Conservation (phyloP, 2,113 vertebrate species). For the Cinclus mexicanus region DNA sequence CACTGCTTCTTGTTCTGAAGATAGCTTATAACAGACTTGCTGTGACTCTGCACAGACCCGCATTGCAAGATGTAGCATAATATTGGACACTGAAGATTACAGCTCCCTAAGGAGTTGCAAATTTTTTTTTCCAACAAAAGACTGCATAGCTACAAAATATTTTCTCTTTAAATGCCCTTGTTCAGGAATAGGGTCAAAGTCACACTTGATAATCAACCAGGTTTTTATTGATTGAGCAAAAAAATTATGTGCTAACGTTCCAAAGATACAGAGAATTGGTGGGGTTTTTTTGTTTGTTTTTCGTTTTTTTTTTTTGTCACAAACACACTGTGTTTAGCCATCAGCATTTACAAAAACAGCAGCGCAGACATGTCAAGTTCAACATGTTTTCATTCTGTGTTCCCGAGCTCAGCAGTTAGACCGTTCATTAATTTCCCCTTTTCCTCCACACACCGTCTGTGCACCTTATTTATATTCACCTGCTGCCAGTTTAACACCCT, state of each 20-base stretch:
- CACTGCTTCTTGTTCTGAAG: slow-evolving; percentile 2
- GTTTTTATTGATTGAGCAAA: background rate
- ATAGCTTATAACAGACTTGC: background rate
- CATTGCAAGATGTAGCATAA: background rate
- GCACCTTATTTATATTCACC: slow-evolving; percentile 48
- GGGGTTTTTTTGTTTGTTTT: no score
- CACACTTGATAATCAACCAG: background rate
- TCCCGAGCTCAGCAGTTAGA: slow-evolving; percentile 25
- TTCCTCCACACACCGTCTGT: background rate
- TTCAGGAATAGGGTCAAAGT: background rate
- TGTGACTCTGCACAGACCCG: background rate
- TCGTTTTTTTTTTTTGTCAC: background rate
- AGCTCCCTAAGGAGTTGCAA: slow-evolving; percentile 13
- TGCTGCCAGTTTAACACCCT: slow-evolving; percentile 9
- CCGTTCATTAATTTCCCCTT: slow-evolving; percentile 11
- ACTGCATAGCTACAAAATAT: background rate
- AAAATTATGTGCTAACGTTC: background rate
- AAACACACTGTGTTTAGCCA: background rate
- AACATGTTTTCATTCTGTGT: slow-evolving; percentile 39
- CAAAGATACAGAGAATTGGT: background rate
- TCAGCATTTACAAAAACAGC: slow-evolving; percentile 32
- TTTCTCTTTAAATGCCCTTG: background rate
- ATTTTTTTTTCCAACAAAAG: background rate
- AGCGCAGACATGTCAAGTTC: slow-evolving; percentile 43
- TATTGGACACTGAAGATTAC: slow-evolving; percentile 26